Evolutionary conservation across 2,888 invertebrate species (phyloP), one percentile per base, ranked within the genome.

Genomic region (Hemistola chrysoprasaria): DNA sequence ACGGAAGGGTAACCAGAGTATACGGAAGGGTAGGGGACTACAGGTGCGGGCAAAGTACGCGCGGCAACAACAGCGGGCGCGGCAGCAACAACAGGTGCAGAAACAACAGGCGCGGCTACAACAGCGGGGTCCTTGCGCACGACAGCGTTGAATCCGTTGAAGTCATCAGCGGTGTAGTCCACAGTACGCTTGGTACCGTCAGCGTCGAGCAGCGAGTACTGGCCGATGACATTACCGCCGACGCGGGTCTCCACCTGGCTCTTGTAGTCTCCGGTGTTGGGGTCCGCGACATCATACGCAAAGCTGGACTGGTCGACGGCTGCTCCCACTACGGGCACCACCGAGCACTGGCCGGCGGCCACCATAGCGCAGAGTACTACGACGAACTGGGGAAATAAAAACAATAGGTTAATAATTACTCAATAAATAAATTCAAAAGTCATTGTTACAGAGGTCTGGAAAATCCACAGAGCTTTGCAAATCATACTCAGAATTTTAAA

Each of bases 261-360:
- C 71, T 91, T 90, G 73, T 62, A 83, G 76, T 91, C 91, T 8
- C 91, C 91, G 49, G 91, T 91, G 67, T 77, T 71, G 55, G 86
- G 80, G 63, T 91, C 91, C 23, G 90, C 86, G 11, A 91, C 88
- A 43, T 87, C 82, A 65, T 91, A 91, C 0, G 85, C 65, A 75
- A 87, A 91, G 67, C 86, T 86, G 43, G 74, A 61, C 56, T 71
- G 71, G 62, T 83, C 78, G 36, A 60, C 53, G 74, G 74, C 78
- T 73, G 60, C 70, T 69, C 49, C 64, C 54, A 60, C 71, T 38
- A 69, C 56, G 49, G 72, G 78, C 62, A 80, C 69, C 58, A 75
- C 81, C 43, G 79, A 74, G 56, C 76, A 65, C 43, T 78, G 76
- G 46, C 72, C 76, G 51, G 72, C 56, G 49, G 73, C 79, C 49